Conservation (phyloP, 2,113 vertebrate genomes). For the Cairina moschata region DNA sequence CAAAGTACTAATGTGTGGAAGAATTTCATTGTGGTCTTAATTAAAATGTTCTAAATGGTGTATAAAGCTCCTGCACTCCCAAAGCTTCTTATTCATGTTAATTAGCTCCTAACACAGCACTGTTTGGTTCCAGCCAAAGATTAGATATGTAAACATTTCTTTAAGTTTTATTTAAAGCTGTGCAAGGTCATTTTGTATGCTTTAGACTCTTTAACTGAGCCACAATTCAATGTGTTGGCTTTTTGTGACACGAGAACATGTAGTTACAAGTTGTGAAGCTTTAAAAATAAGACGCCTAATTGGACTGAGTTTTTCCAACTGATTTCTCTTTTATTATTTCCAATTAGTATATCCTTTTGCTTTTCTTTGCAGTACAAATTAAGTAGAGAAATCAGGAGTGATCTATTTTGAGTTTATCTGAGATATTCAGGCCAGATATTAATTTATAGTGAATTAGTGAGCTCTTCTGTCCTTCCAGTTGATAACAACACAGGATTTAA, state of each 20-base stretch:
- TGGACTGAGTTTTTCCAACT: background rate
- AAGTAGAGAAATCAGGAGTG: background rate
- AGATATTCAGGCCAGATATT: background rate
- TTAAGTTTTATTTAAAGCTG: background rate
- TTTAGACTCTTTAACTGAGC: background rate
- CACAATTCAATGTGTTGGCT: background rate
- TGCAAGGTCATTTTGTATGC: background rate
- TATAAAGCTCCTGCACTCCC: background rate
- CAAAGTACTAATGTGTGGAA: background rate
- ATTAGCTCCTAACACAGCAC: background rate
- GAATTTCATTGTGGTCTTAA: background rate
- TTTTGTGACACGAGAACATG: background rate
- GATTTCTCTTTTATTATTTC: background rate
- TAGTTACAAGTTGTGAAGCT: background rate
- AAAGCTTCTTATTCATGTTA: background rate
- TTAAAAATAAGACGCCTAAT: background rate
- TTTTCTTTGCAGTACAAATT: background rate
- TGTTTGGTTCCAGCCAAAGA: background rate
- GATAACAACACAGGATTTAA: background rate
- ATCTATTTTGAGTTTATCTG: background rate
- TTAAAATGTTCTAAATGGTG: background rate
- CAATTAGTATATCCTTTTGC: background rate
- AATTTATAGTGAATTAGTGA: background rate
- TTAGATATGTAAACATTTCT: background rate
- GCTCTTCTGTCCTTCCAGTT: background rate